Evolutionary conservation across 2,888 invertebrate species (phyloP), one percentile per base, ranked within the genome.

Genomic region (Eretmocerus hayati): DNA sequence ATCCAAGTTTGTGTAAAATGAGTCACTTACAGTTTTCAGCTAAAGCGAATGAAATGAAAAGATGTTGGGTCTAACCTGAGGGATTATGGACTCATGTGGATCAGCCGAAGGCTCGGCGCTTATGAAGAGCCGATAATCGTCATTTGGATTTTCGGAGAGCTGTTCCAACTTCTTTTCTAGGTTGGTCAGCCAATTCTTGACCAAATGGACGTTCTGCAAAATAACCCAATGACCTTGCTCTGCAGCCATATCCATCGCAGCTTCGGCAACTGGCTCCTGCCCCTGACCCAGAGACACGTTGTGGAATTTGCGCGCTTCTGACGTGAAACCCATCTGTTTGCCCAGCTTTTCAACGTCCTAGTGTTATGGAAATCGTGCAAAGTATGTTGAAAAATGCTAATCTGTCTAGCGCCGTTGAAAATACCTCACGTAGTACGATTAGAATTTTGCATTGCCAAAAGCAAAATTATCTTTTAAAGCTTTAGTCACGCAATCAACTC

Each of bases 261-360:
- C 79, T 66, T 95, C 94, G 0, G 95, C 95, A 1, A 94, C 87
- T 2, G 86, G 75, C 72, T 95, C 94, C 67, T 95, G 95, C 0
- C 95, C 95, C 72, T 95, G 94, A 1, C 95, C 95, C 30, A 95
- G 73, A 0, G 94, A 93, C 3, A 95, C 88, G 60, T 90, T 94
- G 71, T 94, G 91, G 69, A 95, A 90, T 66, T 90, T 94, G 54
- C 81, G 81, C 58, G 80, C 79, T 56, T 90, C 89, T 9, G 79
- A 77, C 1, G 87, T 84, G 65, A 85, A 91, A 13, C 90, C 90
- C 44, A 92, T 58, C 62, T 81, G 82, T 58, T 82, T 83, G 1
- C 93, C 95, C 20, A 92, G 71, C 55, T 81, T 83, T 72, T 95
- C 95, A 0, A 94, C 85, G 68, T 94, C 95, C 81, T n/a, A n/a